Base-by-base conservation (phyloP, 1,140 invertebrate genomes). In the Cepaea nemoralis region DNA sequence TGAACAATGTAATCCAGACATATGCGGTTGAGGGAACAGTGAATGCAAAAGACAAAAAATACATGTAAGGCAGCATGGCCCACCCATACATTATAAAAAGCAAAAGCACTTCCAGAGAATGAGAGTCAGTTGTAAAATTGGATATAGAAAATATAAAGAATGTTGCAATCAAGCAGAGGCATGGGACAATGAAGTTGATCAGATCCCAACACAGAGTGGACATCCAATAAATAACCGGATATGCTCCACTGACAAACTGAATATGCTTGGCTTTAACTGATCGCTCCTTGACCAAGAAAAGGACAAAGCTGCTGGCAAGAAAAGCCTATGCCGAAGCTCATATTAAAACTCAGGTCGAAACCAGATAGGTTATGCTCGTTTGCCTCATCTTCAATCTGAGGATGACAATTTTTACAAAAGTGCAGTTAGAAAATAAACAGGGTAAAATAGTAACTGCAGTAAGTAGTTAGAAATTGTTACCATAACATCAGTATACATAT, bases 201-300 rank as follows among this genome's bases (percentile, higher is more conserved):
- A 91, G 83, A 80, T 97, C 96, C 94, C 95, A 96, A 0, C 95
- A 59, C 33, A 95, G 93, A 0, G 94, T 94, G 0, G 94, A 92
- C 0, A 93, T 73, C 96, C 96, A 96, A 90, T 94, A 95, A 0
- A 93, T 93, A 27, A 93, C 91, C 0, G 94, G 93, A 59, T 94
- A 93, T 0, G 95, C 94, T 3, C 91, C 91, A 82, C 88, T 90
- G 37, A 91, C 88, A 80, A 88, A 84, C 83, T 91, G 90, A 40
- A 90, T 79, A 82, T 91, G 90, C 80, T 90, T 91, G 1, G 89
- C 86, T 35, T 87, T 87, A 66, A 77, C 82, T 27, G 82, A 76
- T 5, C 86, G 81, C 82, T 91, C 90, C 63, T 89, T 88, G 59
- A 91, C 88, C 40, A 91, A 66, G 77, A 91, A 91, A 22, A 90